These are phyloP conservation scores for Mus minutoides DNA, from an alignment of 2,797 vertebrate species.

Conservation along the genomic window DNA sequence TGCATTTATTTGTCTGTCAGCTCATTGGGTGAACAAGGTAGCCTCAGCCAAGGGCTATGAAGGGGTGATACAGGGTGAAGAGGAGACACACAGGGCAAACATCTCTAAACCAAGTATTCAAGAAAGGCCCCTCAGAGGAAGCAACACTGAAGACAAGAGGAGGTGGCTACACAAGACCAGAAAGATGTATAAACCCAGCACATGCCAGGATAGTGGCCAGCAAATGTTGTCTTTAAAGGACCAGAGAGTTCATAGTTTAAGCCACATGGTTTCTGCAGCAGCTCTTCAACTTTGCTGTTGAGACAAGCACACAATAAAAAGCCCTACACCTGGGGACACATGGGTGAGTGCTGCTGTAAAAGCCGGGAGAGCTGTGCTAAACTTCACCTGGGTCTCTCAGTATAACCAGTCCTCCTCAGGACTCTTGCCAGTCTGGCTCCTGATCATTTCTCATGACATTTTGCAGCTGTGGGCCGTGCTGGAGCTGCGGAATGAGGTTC, in stretches of 20 bases:
- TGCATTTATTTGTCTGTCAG: not conserved
- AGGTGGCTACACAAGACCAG: not conserved
- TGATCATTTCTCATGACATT: not conserved
- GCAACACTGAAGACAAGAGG: not conserved
- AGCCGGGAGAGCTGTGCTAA: not conserved
- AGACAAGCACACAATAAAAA: not conserved
- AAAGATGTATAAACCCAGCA: not conserved
- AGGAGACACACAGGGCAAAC: no score
- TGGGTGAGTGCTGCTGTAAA: not conserved
- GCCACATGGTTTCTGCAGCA: rapidly evolving
- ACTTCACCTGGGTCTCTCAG: not conserved
- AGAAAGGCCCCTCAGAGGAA: not conserved
- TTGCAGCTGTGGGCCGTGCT: not conserved
- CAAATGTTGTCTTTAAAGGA: not conserved
- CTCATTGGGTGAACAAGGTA: not conserved
- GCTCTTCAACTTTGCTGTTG: not conserved
- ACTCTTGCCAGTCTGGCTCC: not conserved
- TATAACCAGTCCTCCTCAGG: no score
- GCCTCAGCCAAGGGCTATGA: not conserved
- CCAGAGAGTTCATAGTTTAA: not conserved
- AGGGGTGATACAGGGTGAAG: not conserved
- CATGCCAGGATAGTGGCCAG: not conserved
- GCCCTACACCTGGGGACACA: not conserved
- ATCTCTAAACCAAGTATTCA: conserved; percentile 29
- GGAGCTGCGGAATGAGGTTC: not conserved